Conservation (phyloP, 1,140 invertebrate genomes). For the Helicoverpa armigera region DNA sequence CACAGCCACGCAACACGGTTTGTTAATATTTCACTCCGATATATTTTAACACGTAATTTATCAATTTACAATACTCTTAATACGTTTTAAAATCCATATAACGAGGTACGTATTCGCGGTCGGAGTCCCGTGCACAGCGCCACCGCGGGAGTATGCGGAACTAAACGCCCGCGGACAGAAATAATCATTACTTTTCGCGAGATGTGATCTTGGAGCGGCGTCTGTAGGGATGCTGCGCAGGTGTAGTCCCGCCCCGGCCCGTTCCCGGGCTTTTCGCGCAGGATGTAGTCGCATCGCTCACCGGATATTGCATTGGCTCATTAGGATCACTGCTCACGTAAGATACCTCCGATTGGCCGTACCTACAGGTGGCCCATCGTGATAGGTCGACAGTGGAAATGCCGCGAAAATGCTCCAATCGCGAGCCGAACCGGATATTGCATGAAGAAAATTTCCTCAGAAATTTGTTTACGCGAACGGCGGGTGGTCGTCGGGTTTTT, state of each 20-base stretch:
- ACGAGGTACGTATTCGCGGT: constrained; percentile 74
- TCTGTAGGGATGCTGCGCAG: constrained; percentile 80
- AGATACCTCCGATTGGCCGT: constrained; percentile 66
- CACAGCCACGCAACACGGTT: neutral
- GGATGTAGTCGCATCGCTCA: constrained; percentile 73
- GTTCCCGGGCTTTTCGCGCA: constrained; percentile 85
- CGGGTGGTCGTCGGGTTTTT: constrained; percentile 73
- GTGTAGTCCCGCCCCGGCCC: constrained; percentile 67
- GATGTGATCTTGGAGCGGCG: constrained; percentile 82
- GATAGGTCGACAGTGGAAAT: constrained; percentile 69
- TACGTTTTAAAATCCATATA: constrained; percentile 80
- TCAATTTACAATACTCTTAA: constrained; percentile 79
- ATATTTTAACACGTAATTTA: constrained; percentile 71
- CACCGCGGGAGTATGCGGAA: constrained; percentile 79
- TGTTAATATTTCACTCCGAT: constrained; percentile 55
- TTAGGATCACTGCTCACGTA: constrained; percentile 69
- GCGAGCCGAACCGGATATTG: constrained; percentile 74
- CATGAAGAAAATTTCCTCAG: constrained; percentile 82
- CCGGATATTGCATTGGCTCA: constrained; percentile 78
- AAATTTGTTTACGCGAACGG: constrained; percentile 82
- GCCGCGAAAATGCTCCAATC: constrained; percentile 74
- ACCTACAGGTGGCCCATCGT: constrained; percentile 21
- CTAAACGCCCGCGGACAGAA: constrained; percentile 81
- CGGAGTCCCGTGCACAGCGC: constrained; percentile 75
- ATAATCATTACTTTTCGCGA: constrained; percentile 86